Conservation (phyloP, 2,113 vertebrate genomes). For the Sorex fumeus region DNA sequence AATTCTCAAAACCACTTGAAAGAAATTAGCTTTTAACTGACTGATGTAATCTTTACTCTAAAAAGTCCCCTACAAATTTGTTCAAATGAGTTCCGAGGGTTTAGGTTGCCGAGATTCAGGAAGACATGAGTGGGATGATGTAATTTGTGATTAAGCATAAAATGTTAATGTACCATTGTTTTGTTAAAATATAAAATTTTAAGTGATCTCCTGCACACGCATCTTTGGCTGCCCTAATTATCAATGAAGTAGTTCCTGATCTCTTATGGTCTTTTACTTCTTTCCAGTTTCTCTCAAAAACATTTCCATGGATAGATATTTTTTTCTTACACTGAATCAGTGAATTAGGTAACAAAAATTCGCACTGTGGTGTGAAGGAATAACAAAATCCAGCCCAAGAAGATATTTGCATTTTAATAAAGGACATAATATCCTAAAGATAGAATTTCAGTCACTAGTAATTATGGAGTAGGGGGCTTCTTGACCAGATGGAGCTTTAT, state of each 20-base stretch:
- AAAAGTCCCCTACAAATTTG: constrained; percentile 64
- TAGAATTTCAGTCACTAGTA: constrained; percentile 67
- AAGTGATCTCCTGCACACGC: constrained; percentile 25
- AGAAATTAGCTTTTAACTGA: constrained; percentile 66
- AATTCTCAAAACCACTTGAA: constrained; percentile 72
- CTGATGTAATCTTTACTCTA: constrained; percentile 65
- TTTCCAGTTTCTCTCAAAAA: constrained; percentile 23
- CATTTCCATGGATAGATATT: neutral
- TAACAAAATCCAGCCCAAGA: constrained; percentile 46
- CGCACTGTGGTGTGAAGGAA: neutral
- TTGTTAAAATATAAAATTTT: constrained; percentile 48
- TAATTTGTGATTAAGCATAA: constrained; percentile 64
- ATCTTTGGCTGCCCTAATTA: neutral
- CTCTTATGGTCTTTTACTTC: constrained; percentile 11
- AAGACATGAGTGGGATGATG: constrained; percentile 49
- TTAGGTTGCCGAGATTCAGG: constrained; percentile 60
- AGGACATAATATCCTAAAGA: constrained; percentile 64
- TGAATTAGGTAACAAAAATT: constrained; percentile 57
- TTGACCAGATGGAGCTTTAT: constrained; percentile 66
- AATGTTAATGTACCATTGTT: constrained; percentile 53
- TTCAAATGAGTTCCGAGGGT: constrained; percentile 13
- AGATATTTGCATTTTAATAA: constrained; percentile 73
- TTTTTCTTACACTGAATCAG: constrained; percentile 2
- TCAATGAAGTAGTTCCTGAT: neutral
- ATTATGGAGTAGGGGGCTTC: constrained; percentile 69